Percentiles rank a stretch among this genome's conserved stretches.
These are phyloP conservation scores for Adrianichthys oophorus DNA, from an alignment of 2,797 vertebrate genomes.

Conservation along the genomic window DNA sequence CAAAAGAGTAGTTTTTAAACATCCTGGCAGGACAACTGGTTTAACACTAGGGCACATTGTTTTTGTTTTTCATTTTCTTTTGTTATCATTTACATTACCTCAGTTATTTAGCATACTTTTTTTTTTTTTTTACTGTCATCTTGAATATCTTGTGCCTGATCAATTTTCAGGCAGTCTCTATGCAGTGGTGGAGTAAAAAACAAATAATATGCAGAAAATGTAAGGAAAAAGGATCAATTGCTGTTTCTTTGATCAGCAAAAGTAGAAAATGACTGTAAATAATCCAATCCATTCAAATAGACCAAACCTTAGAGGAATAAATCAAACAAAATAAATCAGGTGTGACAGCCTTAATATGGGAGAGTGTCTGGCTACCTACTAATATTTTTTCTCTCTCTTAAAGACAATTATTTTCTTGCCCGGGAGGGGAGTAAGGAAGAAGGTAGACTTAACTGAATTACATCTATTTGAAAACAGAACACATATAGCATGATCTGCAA, in stretches of 20 bases:
- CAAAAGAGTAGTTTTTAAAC: background rate
- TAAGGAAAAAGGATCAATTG: background rate
- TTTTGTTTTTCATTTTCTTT: background rate
- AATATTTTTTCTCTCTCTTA: too few species aligned
- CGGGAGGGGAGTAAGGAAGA: too few species aligned
- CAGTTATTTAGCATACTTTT: background rate
- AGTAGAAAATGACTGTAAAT: too few species aligned
- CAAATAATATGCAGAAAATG: background rate
- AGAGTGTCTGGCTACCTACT: too few species aligned
- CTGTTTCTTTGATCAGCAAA: too few species aligned
- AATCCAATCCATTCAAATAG: slow-evolving; percentile 1
- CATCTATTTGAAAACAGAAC: too few species aligned
- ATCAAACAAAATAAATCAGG: slow-evolving; percentile 10
- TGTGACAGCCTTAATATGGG: slow-evolving; percentile 5
- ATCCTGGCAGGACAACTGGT: background rate
- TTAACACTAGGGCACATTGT: too few species aligned
- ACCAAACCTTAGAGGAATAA: slow-evolving; percentile 8
- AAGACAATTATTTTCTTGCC: too few species aligned
- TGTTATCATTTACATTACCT: too few species aligned
- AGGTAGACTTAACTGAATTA: too few species aligned
- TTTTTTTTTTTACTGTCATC: background rate
- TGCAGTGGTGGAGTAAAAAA: background rate
- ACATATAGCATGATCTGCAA: too few species aligned
- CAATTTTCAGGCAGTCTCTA: background rate
- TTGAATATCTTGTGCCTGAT: background rate